phyloP scores from a whole-genome alignment of 2,797 vertebrate species.

The Cirrhinus mrigala region DNA sequence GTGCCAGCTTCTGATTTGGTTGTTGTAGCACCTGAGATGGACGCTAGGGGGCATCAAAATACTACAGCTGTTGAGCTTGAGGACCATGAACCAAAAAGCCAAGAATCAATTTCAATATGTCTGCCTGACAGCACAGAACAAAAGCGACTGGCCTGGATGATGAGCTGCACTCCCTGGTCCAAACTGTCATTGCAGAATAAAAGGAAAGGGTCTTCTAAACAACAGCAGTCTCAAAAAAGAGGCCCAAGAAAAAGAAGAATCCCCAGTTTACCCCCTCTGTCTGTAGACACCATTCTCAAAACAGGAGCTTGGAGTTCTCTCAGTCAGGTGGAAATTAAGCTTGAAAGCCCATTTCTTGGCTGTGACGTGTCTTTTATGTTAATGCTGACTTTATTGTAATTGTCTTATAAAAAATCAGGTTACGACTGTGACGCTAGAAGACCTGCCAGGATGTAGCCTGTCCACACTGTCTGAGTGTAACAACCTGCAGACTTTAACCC shows the following conservation, averaged over 20 bases:
- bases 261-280: constrained; percentile 75
- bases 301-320: constrained; percentile 77
- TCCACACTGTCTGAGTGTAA: constrained; percentile 83
- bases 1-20: not conserved
- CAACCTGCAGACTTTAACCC: constrained; percentile 82
- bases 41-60: constrained; percentile 13
- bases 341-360: not conserved
- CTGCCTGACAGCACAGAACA: constrained; percentile 78
- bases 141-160: constrained; percentile 88
- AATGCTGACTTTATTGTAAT: constrained; percentile 17
- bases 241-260: constrained; percentile 62
- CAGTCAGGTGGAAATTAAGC: constrained; percentile 80
- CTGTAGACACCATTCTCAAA: constrained; percentile 76
- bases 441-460: constrained; percentile 83
- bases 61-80: not conserved
- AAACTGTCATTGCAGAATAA: constrained; percentile 80
- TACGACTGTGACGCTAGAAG: constrained; percentile 83
- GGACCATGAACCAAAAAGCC: not conserved
- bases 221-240: constrained; percentile 42
- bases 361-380: not conserved
- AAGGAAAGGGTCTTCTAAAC: constrained; percentile 68
- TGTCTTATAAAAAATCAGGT: constrained; percentile 75
- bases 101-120: constrained; percentile 24
- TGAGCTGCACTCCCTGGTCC: constrained; percentile 83
- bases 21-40: not conserved